Percentiles rank a stretch among this genome's conserved stretches.
phyloP scores from a whole-genome alignment of 2,888 invertebrate species.

The Octonoba sinensis region DNA sequence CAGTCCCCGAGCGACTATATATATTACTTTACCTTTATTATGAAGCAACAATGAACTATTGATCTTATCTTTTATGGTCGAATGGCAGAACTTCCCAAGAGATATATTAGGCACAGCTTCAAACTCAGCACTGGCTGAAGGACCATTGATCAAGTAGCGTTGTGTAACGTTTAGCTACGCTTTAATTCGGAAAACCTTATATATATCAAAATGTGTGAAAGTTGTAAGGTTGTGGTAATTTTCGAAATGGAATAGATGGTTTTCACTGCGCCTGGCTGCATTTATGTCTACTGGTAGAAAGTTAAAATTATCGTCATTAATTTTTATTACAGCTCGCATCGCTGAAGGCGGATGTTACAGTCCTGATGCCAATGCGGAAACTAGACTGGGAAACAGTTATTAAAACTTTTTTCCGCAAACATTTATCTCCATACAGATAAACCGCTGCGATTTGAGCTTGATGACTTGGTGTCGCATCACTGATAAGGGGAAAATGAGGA shows the following conservation, averaged over 20 bases:
- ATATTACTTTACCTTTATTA: constrained; percentile 55
- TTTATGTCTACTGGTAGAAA: constrained; percentile 42
- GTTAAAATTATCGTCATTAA: constrained; percentile 58
- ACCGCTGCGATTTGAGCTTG: constrained; percentile 21
- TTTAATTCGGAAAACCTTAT: constrained; percentile 21
- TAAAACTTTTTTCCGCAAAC: constrained; percentile 30
- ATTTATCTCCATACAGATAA: constrained; percentile 17
- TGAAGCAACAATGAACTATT: constrained; percentile 51
- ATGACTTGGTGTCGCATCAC: constrained; percentile 10
- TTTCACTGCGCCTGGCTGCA: constrained; percentile 36
- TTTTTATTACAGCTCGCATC: constrained; percentile 49
- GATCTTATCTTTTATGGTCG: constrained; percentile 47
- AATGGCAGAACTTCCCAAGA: constrained; percentile 32
- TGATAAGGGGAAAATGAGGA: constrained; percentile 1
- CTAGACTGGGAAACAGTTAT: constrained; percentile 13
- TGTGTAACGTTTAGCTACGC: constrained; percentile 21
- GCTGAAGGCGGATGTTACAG: not conserved
- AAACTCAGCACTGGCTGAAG: constrained; percentile 19
- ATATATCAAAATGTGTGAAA: constrained; percentile 44
- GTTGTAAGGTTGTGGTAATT: constrained; percentile 26
- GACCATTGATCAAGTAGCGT: constrained; percentile 38
- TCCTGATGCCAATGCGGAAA: too few relatives aligned
- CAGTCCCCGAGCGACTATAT: constrained; percentile 31
- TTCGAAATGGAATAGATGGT: constrained; percentile 52
- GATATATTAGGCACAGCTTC: constrained; percentile 39